Base-by-base conservation (phyloP, 2,888 invertebrate genomes). In the Amblyteles armatorius region DNA sequence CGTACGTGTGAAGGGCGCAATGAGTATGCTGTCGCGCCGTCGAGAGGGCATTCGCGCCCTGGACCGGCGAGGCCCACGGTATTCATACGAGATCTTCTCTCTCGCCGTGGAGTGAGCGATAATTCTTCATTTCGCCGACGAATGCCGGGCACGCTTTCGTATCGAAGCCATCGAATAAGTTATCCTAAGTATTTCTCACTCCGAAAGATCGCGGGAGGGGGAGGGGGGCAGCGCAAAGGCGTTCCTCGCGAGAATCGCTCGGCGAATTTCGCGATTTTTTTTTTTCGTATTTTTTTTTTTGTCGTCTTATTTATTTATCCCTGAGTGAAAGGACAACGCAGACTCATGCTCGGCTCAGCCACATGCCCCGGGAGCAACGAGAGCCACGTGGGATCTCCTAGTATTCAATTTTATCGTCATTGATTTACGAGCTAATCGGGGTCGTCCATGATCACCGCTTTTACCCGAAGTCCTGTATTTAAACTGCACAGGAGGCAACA, bases 101-200 rank as follows among this genome's bases (percentile, higher is more conserved):
- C 68, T 22, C 57, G 40, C 9, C 72, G 79, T 76, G 76, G 88
- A 90, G 89, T 90, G 89, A 90, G 89, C 89, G 86, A 90, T 90
- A 90, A 90, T 90, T 90, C 90, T 90, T 90, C 87, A 87, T 90
- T 89, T 90, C 87, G 88, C 88, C 87, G 86, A 76, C 89, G 88
- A 86, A 90, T 90, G 89, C 89, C 88, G 87, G 87, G 87, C 87
- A 88, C 89, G 90, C 89, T 87, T 86, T 86, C 88, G 89, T 85
- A 84, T 89, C 90, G 89, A 88, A 85, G 82, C 87, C 89, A 88
- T 90, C 90, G 88, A 87, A 88, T 89, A 87, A 89, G 90, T 87
- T 89, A 90, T 90, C 88, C 88, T 80, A 88, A 88, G 88, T 90
- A 90, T 90, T 90, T 90, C 90, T 89, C 90, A 89, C 89, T 89